Conservation (phyloP, 2,113 vertebrate genomes). For the Xyliphius kryptos region DNA sequence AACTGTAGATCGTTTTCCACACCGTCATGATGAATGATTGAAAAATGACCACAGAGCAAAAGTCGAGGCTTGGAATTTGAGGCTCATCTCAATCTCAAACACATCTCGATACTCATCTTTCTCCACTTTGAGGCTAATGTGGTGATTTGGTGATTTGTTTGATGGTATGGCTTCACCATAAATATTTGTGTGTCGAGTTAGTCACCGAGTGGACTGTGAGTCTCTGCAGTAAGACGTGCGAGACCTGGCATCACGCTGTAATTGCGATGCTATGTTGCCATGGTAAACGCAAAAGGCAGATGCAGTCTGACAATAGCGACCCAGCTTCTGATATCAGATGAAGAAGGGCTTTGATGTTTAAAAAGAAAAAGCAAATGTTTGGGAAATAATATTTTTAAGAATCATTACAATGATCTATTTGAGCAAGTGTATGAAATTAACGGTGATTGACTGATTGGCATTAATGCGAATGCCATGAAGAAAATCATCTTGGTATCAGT, state of each 20-base stretch:
- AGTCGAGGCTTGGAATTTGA: not conserved
- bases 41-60: slow-evolving; percentile 2
- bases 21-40: not conserved
- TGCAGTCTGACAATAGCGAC: slow-evolving; percentile 10
- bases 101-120: not conserved
- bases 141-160: slow-evolving; percentile 15
- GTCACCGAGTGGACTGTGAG: not conserved
- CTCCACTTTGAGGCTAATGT: slow-evolving; percentile 9
- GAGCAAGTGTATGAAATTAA: slow-evolving; percentile 13
- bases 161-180: slow-evolving; percentile 4
- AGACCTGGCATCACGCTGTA: slow-evolving; percentile 14
- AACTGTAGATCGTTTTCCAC: too few species aligned
- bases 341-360: slow-evolving; percentile 13
- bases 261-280: slow-evolving; percentile 23
- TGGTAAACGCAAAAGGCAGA: slow-evolving; percentile 8
- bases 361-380: slow-evolving; percentile 5
- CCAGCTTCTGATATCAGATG: slow-evolving; percentile 10
- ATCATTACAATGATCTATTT: not conserved
- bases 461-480: slow-evolving; percentile 18
- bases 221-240: not conserved
- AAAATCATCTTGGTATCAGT: slow-evolving; percentile 8
- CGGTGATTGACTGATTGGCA: slow-evolving; percentile 14
- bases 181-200: slow-evolving; percentile 17
- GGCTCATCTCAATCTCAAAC: not conserved
- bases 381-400: not conserved